Evolutionary conservation across 2,797 vertebrate genomes (phyloP).

Genomic region (Myioborus miniatus): DNA sequence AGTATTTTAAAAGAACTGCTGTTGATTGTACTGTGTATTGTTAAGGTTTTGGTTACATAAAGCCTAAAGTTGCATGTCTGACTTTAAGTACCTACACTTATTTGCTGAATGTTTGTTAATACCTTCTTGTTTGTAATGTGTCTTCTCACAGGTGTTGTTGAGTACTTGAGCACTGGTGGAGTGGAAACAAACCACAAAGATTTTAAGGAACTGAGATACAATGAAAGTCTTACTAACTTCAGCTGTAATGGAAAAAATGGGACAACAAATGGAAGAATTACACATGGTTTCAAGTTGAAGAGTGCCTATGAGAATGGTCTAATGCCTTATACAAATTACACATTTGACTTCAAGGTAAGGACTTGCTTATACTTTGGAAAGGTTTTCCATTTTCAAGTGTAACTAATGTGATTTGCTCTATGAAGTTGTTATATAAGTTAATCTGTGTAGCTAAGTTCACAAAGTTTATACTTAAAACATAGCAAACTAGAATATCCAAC

Average conservation of each 20-base stretch:
- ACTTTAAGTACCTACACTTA: not conserved
- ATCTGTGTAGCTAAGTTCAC: not conserved
- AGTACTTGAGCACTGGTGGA: slow-evolving; percentile 94
- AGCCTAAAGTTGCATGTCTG: not conserved
- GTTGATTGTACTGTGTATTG: not conserved
- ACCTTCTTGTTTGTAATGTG: not conserved
- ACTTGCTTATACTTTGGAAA: not conserved
- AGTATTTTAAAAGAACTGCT: not conserved
- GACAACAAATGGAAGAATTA: slow-evolving; percentile 92
- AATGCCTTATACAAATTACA: slow-evolving; percentile 99
- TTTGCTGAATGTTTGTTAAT: not conserved
- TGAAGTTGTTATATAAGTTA: not conserved
- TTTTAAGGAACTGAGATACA: slow-evolving; percentile 97
- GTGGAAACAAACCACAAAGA: slow-evolving; percentile 98
- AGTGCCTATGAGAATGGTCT: slow-evolving; percentile 96
- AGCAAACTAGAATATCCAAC: not conserved
- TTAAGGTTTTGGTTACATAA: not conserved
- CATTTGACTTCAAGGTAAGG: slow-evolving; percentile 91
- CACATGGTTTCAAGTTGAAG: slow-evolving; percentile 98
- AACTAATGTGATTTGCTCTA: not conserved
- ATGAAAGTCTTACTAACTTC: slow-evolving; percentile 97
- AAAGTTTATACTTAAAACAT: not conserved
- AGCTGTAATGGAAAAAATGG: slow-evolving; percentile 96
- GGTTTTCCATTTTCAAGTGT: not conserved
- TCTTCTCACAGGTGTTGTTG: slow-evolving; percentile 87